phyloP scores from a whole-genome alignment of 2,888 invertebrate genomes.

The Ptychoptera albimana region DNA sequence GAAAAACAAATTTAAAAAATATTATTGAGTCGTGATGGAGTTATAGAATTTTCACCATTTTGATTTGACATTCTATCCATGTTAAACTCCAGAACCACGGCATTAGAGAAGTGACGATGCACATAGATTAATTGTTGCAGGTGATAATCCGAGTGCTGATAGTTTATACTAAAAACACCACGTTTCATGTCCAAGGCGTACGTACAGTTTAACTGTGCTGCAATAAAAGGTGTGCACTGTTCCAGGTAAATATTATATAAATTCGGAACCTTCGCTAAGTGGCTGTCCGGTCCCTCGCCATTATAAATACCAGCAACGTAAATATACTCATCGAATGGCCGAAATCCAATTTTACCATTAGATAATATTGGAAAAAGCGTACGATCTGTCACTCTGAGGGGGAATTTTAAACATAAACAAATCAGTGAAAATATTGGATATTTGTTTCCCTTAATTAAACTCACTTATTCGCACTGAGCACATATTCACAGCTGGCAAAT shows the following conservation, averaged over 20 bases:
- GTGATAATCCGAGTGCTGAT: background rate
- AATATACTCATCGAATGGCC: background rate
- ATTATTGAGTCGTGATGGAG: background rate
- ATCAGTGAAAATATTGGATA: too few species aligned
- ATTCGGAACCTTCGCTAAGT: background rate
- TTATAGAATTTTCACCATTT: background rate
- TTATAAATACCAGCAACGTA: background rate
- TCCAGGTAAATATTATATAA: background rate
- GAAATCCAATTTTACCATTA: background rate
- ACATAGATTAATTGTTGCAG: background rate
- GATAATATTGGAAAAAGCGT: background rate
- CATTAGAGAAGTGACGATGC: background rate
- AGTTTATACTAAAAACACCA: background rate
- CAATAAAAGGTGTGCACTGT: background rate
- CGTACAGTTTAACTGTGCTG: background rate
- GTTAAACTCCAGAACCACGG: background rate
- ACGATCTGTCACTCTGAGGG: background rate
- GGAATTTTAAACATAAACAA: too few species aligned
- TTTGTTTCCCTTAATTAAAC: too few species aligned
- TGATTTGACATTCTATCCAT: background rate
- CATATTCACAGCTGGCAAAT: too few species aligned
- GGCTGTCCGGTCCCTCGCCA: background rate
- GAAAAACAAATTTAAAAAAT: background rate
- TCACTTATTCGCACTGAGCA: too few species aligned
- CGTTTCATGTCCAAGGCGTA: background rate